These are phyloP conservation scores for Neuroscelio doddi DNA, from an alignment of 2,888 invertebrate species.

Conservation along the genomic window DNA sequence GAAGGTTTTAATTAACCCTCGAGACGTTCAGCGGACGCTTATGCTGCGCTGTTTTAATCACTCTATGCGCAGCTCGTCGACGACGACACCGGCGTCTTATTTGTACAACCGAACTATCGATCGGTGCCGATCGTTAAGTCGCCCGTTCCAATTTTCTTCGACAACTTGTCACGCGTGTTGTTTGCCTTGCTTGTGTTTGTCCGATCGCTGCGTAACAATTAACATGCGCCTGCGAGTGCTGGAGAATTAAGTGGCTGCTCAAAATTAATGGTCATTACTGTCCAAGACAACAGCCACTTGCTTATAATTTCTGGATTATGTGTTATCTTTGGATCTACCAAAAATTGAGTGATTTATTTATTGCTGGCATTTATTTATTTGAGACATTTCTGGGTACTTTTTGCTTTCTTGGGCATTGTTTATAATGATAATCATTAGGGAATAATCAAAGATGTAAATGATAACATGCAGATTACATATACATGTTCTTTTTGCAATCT, in stretches of 20 bases:
- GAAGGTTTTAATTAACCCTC: slow-evolving; percentile 71
- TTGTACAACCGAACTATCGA: slow-evolving; percentile 59
- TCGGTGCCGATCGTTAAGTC: slow-evolving; percentile 51
- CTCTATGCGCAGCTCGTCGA: slow-evolving; percentile 19
- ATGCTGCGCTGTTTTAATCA: slow-evolving; percentile 61
- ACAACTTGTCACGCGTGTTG: slow-evolving; percentile 45
- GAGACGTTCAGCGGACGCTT: slow-evolving; percentile 62
- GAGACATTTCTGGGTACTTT: too few relatives aligned
- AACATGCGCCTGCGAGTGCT: slow-evolving; percentile 13
- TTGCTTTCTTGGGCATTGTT: too few relatives aligned
- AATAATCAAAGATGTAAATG: too few relatives aligned
- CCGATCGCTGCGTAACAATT: slow-evolving; percentile 40
- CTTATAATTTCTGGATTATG: slow-evolving; percentile 11
- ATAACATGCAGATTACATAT: too few relatives aligned
- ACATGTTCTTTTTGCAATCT: too few relatives aligned
- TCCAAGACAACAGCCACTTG: slow-evolving; percentile 25
- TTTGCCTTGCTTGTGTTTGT: slow-evolving; percentile 40
- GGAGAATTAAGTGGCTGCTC: slow-evolving; percentile 9
- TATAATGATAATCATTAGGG: too few relatives aligned
- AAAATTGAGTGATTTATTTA: too few relatives aligned
- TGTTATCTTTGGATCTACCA: neutral
- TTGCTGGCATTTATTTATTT: too few relatives aligned
- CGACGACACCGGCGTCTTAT: slow-evolving; percentile 50
- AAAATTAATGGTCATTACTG: slow-evolving; percentile 35
- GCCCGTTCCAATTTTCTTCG: slow-evolving; percentile 49